These are phyloP conservation scores for Galemys pyrenaicus DNA, from an alignment of 2,113 vertebrate genomes.

Conservation along the genomic window DNA sequence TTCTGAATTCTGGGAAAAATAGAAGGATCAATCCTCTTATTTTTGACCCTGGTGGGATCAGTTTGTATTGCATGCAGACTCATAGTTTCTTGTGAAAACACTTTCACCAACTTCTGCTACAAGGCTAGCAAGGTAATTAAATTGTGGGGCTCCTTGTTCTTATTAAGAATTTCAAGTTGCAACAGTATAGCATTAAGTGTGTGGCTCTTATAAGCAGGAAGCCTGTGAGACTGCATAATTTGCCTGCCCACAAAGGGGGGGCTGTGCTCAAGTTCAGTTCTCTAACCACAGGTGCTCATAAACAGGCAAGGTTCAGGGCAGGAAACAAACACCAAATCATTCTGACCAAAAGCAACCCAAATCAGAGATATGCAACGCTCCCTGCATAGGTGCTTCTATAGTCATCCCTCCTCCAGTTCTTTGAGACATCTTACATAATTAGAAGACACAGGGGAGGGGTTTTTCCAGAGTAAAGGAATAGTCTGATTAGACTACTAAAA, in stretches of 20 bases:
- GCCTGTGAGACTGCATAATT: background rate
- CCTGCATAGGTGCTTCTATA: background rate
- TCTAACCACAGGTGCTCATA: background rate
- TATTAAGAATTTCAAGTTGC: background rate
- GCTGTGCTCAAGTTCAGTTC: background rate
- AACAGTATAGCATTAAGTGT: background rate
- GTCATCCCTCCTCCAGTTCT: background rate
- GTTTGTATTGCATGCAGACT: background rate
- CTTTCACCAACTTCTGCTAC: background rate
- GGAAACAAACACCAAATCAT: background rate
- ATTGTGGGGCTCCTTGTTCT: background rate
- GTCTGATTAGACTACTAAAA: background rate
- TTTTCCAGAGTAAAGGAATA: background rate
- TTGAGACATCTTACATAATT: background rate
- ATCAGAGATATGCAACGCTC: background rate
- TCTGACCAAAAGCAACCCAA: background rate
- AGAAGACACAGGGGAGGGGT: background rate
- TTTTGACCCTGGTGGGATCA: background rate
- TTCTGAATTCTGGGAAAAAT: background rate
- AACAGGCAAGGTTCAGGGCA: background rate
- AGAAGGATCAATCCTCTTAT: background rate
- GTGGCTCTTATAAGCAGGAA: background rate
- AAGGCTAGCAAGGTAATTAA: background rate
- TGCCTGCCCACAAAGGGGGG: background rate
- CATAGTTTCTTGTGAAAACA: background rate